These are phyloP conservation scores for Mechanitis messenoides DNA, from an alignment of 2,888 invertebrate species.

Conservation along the genomic window DNA sequence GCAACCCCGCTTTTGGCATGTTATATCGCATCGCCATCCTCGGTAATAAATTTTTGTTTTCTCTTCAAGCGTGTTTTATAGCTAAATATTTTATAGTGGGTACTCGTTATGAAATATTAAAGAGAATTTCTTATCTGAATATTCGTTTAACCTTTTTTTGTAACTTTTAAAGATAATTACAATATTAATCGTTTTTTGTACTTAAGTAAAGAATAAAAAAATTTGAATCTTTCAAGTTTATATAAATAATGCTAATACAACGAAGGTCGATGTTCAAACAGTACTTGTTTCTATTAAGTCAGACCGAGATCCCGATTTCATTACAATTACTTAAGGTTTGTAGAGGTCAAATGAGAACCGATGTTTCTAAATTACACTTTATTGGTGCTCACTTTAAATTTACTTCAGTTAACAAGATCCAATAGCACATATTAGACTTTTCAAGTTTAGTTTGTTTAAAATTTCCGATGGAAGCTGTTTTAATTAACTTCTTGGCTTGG, in stretches of 20 bases:
- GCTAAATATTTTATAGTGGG: constrained; percentile 10
- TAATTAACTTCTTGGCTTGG: constrained; percentile 25
- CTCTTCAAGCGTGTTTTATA: constrained; percentile 10
- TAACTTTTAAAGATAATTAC: constrained; percentile 8
- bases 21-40: constrained; percentile 18
- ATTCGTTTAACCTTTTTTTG: constrained; percentile 7
- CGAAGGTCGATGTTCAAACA: constrained; percentile 12
- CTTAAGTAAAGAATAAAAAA: constrained; percentile 8
- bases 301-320: constrained; percentile 26
- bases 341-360: constrained; percentile 28
- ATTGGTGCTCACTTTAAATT: constrained; percentile 26
- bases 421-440: constrained; percentile 30
- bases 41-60: constrained; percentile 16
- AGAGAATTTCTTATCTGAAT: constrained; percentile 11
- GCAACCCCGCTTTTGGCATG: constrained; percentile 20
- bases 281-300: constrained; percentile 26
- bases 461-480: constrained; percentile 29
- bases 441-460: constrained; percentile 29
- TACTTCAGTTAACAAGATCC: constrained; percentile 30
- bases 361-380: constrained; percentile 27
- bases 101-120: constrained; percentile 4
- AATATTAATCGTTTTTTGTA: constrained; percentile 6
- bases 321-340: constrained; percentile 29
- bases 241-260: constrained; percentile 5
- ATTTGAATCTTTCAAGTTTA: constrained; percentile 8